phyloP scores from a whole-genome alignment of 2,888 invertebrate species.

The Drosophila aldrichi region DNA sequence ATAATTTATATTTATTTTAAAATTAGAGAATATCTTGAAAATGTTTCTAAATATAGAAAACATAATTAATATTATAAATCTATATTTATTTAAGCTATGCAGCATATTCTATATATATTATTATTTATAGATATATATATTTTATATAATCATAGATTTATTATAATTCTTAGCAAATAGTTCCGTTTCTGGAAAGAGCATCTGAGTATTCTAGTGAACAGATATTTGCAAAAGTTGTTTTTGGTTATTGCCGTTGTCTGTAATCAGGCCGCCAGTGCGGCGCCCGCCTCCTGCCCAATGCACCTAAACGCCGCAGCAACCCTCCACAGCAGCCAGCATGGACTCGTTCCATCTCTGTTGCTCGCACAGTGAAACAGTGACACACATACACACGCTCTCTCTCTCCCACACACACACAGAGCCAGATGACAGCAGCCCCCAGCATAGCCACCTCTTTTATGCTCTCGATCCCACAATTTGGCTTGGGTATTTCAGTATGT shows the following conservation, averaged over 20 bases:
- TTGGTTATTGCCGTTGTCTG: conserved; percentile 21
- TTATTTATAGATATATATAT: background rate
- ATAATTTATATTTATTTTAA: too few relatives aligned
- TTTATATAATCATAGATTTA: background rate
- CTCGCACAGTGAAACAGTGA: conserved; percentile 14
- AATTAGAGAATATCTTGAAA: too few relatives aligned
- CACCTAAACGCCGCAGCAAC: conserved; percentile 34
- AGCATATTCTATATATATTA: background rate
- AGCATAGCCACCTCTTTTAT: conserved; percentile 35
- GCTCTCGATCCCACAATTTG: conserved; percentile 57
- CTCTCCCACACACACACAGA: background rate
- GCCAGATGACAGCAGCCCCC: conserved; percentile 5
- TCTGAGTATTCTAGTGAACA: conserved; percentile 1
- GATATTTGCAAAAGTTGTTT: background rate
- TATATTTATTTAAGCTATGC: background rate
- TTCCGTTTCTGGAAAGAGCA: conserved; percentile 15
- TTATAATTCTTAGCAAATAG: background rate
- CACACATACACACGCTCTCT: conserved; percentile 4
- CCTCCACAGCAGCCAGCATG: conserved; percentile 47
- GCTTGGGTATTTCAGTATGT: conserved; percentile 34
- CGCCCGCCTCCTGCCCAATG: conserved; percentile 25
- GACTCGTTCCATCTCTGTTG: conserved; percentile 19
- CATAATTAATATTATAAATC: background rate
- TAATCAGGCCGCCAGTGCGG: conserved; percentile 59
- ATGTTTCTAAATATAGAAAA: background rate